Conservation (phyloP, 2,113 vertebrate species). For the Tetraodon nigroviridis region DNA sequence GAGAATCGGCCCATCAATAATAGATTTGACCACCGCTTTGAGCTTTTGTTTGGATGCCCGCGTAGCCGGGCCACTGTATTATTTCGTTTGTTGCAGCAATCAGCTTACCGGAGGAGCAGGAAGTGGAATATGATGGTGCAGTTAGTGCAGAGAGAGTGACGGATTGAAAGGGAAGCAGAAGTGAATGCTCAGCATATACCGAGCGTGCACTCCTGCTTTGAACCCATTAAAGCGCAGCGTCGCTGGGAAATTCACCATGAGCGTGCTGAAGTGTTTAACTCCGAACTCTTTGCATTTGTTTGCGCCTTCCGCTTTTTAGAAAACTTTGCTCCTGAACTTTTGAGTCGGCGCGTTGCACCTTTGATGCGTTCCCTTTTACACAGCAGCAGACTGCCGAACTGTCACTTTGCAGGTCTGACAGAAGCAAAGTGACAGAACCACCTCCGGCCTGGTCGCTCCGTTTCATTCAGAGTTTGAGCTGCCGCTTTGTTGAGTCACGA, state of each 20-base stretch:
- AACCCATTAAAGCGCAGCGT: slow-evolving; percentile 22
- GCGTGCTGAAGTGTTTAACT: slow-evolving; percentile 16
- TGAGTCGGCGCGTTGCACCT: neutral
- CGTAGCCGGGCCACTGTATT: slow-evolving; percentile 32
- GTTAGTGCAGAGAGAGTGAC: slow-evolving; percentile 26
- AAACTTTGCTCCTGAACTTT: neutral
- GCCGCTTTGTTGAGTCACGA: slow-evolving; percentile 26
- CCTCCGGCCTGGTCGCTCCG: slow-evolving; percentile 12
- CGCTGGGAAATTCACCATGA: slow-evolving; percentile 44
- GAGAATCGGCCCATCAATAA: slow-evolving; percentile 52
- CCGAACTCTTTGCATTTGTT: slow-evolving; percentile 27
- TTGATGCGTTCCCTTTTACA: slow-evolving; percentile 6
- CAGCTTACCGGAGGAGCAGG: slow-evolving; percentile 24
- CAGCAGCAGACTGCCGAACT: slow-evolving; percentile 1
- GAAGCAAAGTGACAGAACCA: neutral
- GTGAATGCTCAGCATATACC: slow-evolving; percentile 25
- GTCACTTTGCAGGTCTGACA: neutral
- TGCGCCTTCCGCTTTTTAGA: slow-evolving; percentile 12
- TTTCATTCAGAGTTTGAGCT: slow-evolving; percentile 18
- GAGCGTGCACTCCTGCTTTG: slow-evolving; percentile 24
- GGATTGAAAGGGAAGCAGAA: slow-evolving; percentile 33
- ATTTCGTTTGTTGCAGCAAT: slow-evolving; percentile 33
- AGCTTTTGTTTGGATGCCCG: slow-evolving; percentile 48
- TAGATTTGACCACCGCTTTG: slow-evolving; percentile 44
- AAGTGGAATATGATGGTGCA: slow-evolving; percentile 33